Evolutionary conservation across 2,113 vertebrate genomes (phyloP).

Genomic region (Cepphus grylle): DNA sequence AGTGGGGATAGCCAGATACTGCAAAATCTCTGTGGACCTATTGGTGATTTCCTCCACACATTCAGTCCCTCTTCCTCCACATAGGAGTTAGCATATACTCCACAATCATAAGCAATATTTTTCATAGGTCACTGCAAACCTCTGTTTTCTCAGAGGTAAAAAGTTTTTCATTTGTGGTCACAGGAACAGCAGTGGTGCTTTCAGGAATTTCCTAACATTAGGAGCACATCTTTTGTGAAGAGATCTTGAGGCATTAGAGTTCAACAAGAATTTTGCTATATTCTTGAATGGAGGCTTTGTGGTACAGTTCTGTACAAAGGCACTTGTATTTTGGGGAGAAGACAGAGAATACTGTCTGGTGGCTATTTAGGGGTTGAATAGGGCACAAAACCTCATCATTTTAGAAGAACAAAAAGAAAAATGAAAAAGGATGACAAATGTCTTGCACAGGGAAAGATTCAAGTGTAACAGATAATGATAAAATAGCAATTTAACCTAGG

Average conservation of each 20-base stretch:
- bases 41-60: neutral
- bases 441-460: neutral
- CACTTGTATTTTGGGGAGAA: neutral
- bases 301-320: neutral
- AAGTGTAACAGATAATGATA: neutral
- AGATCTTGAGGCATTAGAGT: neutral
- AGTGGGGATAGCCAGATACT: neutral
- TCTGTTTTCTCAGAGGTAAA: neutral
- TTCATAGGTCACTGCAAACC: neutral
- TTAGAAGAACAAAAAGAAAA: neutral
- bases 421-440: neutral
- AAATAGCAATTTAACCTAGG: neutral
- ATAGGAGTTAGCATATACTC: neutral
- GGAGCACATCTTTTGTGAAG: neutral
- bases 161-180: neutral
- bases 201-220: neutral
- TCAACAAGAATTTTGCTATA: neutral
- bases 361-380: neutral
- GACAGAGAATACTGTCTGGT: neutral
- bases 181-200: neutral
- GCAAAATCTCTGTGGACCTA: neutral
- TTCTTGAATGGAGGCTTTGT: neutral
- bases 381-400: neutral
- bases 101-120: neutral
- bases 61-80: neutral